phyloP scores from a whole-genome alignment of 2,113 vertebrate species.

The Thermophis baileyi region DNA sequence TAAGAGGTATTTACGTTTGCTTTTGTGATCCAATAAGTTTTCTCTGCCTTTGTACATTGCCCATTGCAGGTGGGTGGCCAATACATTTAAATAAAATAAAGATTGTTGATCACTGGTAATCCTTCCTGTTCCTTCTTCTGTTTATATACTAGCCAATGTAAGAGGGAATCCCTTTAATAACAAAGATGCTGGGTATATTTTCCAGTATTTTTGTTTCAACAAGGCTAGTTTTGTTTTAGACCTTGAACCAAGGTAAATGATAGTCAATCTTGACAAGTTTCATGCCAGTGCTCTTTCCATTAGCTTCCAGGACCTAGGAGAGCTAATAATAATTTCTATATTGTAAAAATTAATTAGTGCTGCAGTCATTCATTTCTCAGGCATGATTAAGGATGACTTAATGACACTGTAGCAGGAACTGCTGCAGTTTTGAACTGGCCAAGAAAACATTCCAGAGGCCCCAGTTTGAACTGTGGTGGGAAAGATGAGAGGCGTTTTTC shows the following conservation, averaged over 20 bases:
- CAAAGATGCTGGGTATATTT: not conserved
- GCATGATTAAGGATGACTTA: conserved; percentile 1
- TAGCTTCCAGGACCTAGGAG: not conserved
- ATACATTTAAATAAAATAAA: not conserved
- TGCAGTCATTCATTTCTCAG: conserved; percentile 1
- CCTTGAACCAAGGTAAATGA: not conserved
- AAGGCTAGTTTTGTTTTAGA: not conserved
- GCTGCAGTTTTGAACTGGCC: not conserved
- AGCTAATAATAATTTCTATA: conserved; percentile 16
- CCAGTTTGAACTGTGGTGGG: not conserved
- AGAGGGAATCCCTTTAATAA: not conserved
- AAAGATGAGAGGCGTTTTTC: not conserved
- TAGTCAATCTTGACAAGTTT: not conserved
- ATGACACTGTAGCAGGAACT: not conserved
- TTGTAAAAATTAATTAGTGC: conserved; percentile 24
- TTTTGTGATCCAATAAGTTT: not conserved
- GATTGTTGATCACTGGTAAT: not conserved
- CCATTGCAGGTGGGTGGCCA: not conserved
- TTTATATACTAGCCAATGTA: not conserved
- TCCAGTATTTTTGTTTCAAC: not conserved
- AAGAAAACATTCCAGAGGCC: not conserved
- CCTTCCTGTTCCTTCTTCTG: not conserved
- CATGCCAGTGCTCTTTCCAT: not conserved
- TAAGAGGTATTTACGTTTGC: not conserved
- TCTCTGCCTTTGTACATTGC: not conserved